Evolutionary conservation across 1,140 invertebrate genomes (phyloP), one percentile per base, ranked within the genome.

Genomic region (Drosophila tropicalis): DNA sequence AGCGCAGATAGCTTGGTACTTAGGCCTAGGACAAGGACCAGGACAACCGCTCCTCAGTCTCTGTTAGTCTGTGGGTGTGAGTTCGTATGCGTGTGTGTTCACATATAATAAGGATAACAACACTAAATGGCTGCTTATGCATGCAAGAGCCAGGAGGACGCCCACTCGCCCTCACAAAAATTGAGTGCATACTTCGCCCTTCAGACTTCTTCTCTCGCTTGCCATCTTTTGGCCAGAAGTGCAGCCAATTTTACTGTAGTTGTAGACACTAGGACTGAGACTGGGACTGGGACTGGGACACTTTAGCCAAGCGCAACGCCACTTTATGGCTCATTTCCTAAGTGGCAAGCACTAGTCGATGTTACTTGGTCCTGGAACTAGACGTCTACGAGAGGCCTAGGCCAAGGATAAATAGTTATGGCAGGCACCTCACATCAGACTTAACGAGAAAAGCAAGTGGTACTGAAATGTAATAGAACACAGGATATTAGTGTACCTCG

Each of bases 101-200:
- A 75, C 71, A 72, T 87, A 86, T 86, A 74, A 86, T 86, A 86
- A 87, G 83, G 76, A 86, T 79, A 87, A 87, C 83, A 86, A 79
- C 82, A 87, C 83, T 87, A 86, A 86, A 86, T 86, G 79, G 83
- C 83, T 86, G 67, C 79, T 87, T 86, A 87, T 87, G 83, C 72
- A 86, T 86, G 83, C 83, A 86, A 82, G 71, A 69, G 71, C 82
- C 82, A 67, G 66, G 71, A 66, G 68, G 67, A 69, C 68, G 64
- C 68, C 34, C 65, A 61, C 57, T 67, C 58, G 70, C 17, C 44
- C 79, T 73, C 64, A 62, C 72, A 76, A 78, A 82, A 86, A 86
- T 86, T 83, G 83, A 86, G 83, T 82, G 83, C 83, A 87, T 87
- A 82, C 79, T 85, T 56, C 70, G 32, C 22, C 25, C 19, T n/a